Percentiles rank a stretch among this genome's conserved stretches.
Evolutionary conservation across 2,113 vertebrate genomes (phyloP).

Genomic region (Parus major): DNA sequence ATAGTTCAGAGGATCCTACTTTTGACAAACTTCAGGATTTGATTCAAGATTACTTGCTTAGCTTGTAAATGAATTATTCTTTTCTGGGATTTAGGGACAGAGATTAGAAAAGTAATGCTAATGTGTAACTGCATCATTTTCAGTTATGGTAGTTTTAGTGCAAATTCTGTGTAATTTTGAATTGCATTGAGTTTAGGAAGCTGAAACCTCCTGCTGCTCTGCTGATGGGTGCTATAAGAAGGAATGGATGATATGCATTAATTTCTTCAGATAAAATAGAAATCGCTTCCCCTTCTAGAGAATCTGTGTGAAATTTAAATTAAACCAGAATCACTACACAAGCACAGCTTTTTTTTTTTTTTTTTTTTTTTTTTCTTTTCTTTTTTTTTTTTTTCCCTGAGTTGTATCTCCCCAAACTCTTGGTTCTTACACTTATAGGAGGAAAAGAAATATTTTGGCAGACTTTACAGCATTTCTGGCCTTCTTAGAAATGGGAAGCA

Average conservation of each 20-base stretch:
- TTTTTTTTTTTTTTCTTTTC: too few species aligned
- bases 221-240: neutral
- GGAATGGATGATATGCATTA: neutral
- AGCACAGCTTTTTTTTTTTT: neutral
- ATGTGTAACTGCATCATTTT: neutral
- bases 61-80: conserved; percentile 21
- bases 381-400: accelerated
- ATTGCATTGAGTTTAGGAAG: conserved; percentile 4
- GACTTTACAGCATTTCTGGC: neutral
- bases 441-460: neutral
- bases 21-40: conserved; percentile 20
- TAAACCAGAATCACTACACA: neutral
- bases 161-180: conserved; percentile 11
- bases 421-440: neutral
- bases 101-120: conserved; percentile 6
- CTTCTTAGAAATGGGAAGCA: neutral
- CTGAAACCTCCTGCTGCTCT: conserved; percentile 19
- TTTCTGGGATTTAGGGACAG: conserved; percentile 2
- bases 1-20: neutral
- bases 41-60: conserved; percentile 4
- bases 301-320: neutral
- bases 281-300: neutral
- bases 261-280: conserved; percentile 19
- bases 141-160: neutral
- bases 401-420: neutral